These are phyloP conservation scores for Epinephelus moara DNA, from an alignment of 2,113 vertebrate species.

Conservation along the genomic window DNA sequence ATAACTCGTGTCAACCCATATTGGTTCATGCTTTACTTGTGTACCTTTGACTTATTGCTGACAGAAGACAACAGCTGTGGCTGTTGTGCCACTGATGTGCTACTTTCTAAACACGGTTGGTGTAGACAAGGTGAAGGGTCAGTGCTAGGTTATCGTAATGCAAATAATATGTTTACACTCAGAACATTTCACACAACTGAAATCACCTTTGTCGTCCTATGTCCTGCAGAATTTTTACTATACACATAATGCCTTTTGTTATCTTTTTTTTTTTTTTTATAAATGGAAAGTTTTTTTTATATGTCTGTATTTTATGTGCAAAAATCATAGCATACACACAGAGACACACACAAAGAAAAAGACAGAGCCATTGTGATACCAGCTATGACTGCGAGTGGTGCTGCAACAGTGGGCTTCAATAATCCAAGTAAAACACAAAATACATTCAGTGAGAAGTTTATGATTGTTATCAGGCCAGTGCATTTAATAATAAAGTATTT, in stretches of 20 bases:
- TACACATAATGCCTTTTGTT: too few species aligned
- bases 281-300: too few species aligned
- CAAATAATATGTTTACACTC: background rate
- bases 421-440: background rate
- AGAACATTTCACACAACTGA: background rate
- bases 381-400: background rate
- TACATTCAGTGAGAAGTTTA: background rate
- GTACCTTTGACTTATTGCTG: background rate
- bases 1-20: background rate
- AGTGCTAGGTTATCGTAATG: background rate
- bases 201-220: background rate
- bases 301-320: background rate
- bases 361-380: background rate
- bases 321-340: background rate
- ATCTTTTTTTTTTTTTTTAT: too few species aligned
- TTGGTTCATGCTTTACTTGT: background rate
- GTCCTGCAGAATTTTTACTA: too few species aligned
- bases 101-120: background rate
- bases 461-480: background rate
- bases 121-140: background rate
- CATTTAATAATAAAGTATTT: background rate
- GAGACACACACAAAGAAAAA: background rate
- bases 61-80: background rate
- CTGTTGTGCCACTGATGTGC: background rate
- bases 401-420: background rate